phyloP scores from a whole-genome alignment of 2,113 vertebrate genomes.

The Willisornis vidua region DNA sequence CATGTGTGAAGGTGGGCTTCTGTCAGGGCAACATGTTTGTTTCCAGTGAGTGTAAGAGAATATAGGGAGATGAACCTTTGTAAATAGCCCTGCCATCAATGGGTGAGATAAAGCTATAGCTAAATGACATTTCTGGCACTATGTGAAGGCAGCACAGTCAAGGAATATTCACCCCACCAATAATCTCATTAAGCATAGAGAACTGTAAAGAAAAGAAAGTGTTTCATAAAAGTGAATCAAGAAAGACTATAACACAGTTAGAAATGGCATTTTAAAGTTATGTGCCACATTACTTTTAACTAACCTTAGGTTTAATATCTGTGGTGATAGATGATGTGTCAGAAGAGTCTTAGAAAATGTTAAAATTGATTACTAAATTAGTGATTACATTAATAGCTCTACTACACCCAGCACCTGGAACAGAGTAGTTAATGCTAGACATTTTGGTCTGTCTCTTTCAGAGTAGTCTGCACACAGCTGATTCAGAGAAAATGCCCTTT shows the following conservation, averaged over 20 bases:
- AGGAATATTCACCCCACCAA: accelerated
- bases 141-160: background rate
- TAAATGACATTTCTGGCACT: background rate
- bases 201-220: background rate
- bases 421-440: background rate
- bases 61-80: background rate
- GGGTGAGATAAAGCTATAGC: background rate
- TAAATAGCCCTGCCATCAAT: background rate
- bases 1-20: background rate
- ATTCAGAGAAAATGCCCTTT: background rate
- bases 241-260: background rate
- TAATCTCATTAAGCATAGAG: background rate
- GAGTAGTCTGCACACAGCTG: background rate
- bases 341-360: slow-evolving; percentile 7
- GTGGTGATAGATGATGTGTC: background rate
- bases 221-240: background rate
- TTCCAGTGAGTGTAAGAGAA: background rate
- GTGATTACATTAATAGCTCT: background rate
- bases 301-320: background rate
- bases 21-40: background rate
- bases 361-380: slow-evolving; percentile 13
- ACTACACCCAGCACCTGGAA: background rate
- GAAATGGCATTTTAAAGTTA: slow-evolving; percentile 2
- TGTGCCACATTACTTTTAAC: background rate
- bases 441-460: background rate